Base-by-base conservation (phyloP, 64 coral and sea anemone genomes). In the Porites lutea region DNA sequence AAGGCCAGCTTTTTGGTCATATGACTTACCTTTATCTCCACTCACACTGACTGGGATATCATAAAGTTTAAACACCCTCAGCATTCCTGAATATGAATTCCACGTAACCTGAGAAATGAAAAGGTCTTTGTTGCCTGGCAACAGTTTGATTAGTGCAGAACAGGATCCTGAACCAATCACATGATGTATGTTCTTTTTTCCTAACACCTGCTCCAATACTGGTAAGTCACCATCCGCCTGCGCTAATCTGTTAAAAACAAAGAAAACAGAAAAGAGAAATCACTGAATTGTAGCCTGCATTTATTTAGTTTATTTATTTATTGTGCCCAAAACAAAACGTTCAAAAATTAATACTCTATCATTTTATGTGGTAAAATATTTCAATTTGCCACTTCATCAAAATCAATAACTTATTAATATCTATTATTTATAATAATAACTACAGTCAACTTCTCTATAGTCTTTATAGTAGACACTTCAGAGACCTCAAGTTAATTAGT, bases 61-160 rank as follows among this genome's bases (percentile, higher is more conserved):
- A 67, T 96, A 94, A 20, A 99, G 71, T 50, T 99, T 99, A 65
- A 96, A 99, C 27, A 99, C 76, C 75, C 92, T 86, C 59, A 99
- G 27, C 92, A 99, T 74, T 8, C 15, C 5, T 18, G 86, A 46
- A 14, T 91, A 94, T 20, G 62, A 52, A 64, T 13, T 61, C 97
- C 97, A 99, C 9, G 97, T 99, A 9, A 94, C 97, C 12, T 99
- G 97, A 19, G 97, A 99, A n/a, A 96, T 99, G 57, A 89, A 89
- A 43, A 99, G 49, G n/a, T 99, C 97, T 66, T 96, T 91, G 65
- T 99, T 95, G 13, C 83, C 75, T 75, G 97, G 97, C 51, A 99
- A 86, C 44, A 99, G 78, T 86, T 99, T 99, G 0, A 99, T 88
- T 64, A 99, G 55, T 37, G 94, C 97, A 11, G 97, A 99, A 77